A percentile compares a stretch with the other conserved stretches of the same genome.
Conservation (phyloP, 1,140 invertebrate genomes). For the Himalopsyche phryganea region DNA sequence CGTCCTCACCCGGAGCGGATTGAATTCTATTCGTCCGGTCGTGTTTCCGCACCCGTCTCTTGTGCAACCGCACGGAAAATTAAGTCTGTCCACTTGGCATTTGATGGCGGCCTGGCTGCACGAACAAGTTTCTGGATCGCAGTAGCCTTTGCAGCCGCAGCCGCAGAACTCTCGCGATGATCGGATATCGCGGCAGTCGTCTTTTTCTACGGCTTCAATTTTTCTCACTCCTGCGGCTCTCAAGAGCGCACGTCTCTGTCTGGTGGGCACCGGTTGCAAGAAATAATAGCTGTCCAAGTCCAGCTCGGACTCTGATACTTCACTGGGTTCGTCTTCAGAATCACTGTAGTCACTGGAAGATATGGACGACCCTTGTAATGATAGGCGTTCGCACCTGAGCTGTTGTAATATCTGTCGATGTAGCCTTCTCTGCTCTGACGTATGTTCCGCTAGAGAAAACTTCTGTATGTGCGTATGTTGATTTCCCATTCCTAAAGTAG, state of each 20-base stretch:
- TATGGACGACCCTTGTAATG: constrained; percentile 46
- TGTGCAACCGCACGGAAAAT: constrained; percentile 95
- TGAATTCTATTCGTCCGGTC: constrained; percentile 92
- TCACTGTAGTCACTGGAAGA: constrained; percentile 75
- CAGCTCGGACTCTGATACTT: constrained; percentile 77
- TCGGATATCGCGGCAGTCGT: constrained; percentile 89
- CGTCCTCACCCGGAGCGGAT: constrained; percentile 91
- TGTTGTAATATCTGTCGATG: constrained; percentile 81
- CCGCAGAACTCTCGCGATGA: constrained; percentile 92
- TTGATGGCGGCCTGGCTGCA: constrained; percentile 94
- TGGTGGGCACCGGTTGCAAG: constrained; percentile 86
- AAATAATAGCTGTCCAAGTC: constrained; percentile 93
- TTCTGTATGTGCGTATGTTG: constrained; percentile 75
- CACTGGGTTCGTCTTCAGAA: constrained; percentile 77
- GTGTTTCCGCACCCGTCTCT: constrained; percentile 92
- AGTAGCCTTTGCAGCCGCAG: constrained; percentile 90
- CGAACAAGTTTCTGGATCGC: constrained; percentile 92
- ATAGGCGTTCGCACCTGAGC: constrained; percentile 65
- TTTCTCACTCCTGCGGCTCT: constrained; percentile 87
- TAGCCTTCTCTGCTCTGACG: constrained; percentile 77
- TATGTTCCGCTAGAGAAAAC: constrained; percentile 73
- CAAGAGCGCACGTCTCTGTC: constrained; percentile 82
- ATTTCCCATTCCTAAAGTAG: constrained; percentile 92
- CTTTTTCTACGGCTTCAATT: constrained; percentile 91
- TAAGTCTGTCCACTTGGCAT: constrained; percentile 92